A percentile compares a stretch with the other conserved stretches of the same genome.
Conservation (phyloP, 2,888 invertebrate genomes). For the Phymatocera aterrima region DNA sequence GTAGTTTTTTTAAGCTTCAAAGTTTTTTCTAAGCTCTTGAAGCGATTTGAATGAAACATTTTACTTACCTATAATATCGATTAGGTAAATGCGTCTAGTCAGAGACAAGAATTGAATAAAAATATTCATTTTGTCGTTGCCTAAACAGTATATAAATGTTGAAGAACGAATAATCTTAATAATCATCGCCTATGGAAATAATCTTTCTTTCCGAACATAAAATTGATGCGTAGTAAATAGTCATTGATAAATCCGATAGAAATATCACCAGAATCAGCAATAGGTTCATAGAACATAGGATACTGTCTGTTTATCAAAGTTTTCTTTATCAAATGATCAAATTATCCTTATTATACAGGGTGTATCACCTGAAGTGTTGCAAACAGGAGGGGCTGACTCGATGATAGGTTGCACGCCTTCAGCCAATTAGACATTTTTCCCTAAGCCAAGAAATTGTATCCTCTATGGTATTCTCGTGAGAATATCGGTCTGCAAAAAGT, state of each 20-base stretch:
- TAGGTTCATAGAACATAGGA: background rate
- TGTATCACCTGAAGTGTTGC: no score
- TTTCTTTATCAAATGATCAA: no score
- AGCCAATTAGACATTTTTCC: no score
- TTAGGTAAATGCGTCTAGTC: constrained; percentile 42
- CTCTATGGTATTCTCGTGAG: no score
- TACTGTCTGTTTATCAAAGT: background rate
- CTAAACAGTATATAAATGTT: background rate
- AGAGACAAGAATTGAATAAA: constrained; percentile 4
- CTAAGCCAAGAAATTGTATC: no score
- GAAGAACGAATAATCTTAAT: background rate
- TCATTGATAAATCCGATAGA: background rate
- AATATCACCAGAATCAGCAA: background rate
- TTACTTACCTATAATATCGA: constrained; percentile 19
- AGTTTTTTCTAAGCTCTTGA: background rate
- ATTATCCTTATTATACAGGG: no score
- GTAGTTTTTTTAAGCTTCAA: no score
- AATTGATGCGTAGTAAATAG: constrained; percentile 22
- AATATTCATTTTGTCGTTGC: background rate
- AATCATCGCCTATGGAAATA: background rate
- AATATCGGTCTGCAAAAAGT: no score
- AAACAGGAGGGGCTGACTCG: no score
- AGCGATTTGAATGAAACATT: background rate
- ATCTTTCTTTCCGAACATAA: background rate
- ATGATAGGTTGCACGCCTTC: no score